Percentiles rank a stretch among this genome's conserved stretches.
Evolutionary conservation across 2,888 invertebrate genomes (phyloP).

Genomic region (Idaea biselata): DNA sequence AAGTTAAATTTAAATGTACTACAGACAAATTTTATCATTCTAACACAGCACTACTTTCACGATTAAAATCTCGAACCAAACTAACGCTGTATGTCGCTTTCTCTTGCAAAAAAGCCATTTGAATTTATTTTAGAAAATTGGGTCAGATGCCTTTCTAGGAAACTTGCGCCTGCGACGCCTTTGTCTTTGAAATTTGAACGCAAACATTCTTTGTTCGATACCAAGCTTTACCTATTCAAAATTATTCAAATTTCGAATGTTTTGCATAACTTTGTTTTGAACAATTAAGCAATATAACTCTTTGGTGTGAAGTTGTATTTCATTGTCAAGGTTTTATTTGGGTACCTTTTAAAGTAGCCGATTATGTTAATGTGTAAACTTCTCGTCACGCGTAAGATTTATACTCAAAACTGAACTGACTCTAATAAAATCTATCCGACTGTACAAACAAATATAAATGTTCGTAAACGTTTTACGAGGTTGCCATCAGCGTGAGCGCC

Average conservation of each 20-base stretch:
- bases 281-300: neutral
- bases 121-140: slow-evolving; percentile 73
- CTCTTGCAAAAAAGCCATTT: slow-evolving; percentile 75
- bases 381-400: too few species aligned
- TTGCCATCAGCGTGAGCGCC: too few species aligned
- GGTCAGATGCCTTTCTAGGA: slow-evolving; percentile 65
- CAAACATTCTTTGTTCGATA: slow-evolving; percentile 27
- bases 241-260: slow-evolving; percentile 22
- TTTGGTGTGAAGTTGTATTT: neutral
- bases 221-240: neutral
- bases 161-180: slow-evolving; percentile 37
- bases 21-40: slow-evolving; percentile 36
- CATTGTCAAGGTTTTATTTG: neutral
- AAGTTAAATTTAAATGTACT: slow-evolving; percentile 38
- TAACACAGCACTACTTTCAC: slow-evolving; percentile 61
- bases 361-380: neutral
- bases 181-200: slow-evolving; percentile 21
- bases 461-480: too few species aligned
- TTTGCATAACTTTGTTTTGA: slow-evolving; percentile 20
- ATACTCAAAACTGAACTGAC: too few species aligned
- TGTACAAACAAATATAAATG: too few species aligned
- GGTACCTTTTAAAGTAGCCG: neutral
- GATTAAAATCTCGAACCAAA: slow-evolving; percentile 55
- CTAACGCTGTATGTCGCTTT: slow-evolving; percentile 61
- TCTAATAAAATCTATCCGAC: too few species aligned